These are phyloP conservation scores for Caenorhabditis virilis DNA, from an alignment of 2,888 invertebrate species.

Conservation along the genomic window DNA sequence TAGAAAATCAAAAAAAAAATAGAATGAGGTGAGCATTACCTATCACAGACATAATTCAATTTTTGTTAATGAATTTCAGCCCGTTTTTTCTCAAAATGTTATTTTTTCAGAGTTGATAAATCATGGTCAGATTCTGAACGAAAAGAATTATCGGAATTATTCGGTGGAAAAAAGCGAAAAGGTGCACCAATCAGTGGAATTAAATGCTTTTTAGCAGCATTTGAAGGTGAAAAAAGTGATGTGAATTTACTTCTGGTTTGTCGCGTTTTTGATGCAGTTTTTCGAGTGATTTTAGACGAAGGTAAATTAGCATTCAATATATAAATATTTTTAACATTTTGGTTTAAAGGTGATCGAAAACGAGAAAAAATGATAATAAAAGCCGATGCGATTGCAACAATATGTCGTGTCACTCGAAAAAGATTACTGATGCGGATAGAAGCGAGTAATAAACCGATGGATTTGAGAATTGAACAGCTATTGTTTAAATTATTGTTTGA, in stretches of 20 bases:
- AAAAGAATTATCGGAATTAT: conserved; percentile 27
- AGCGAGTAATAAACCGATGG: conserved; percentile 4
- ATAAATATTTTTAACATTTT: background rate
- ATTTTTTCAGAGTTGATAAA: conserved; percentile 12
- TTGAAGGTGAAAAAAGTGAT: conserved; percentile 32
- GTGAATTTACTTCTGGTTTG: conserved; percentile 41
- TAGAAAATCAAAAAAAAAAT: too few relatives aligned
- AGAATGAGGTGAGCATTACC: too few relatives aligned
- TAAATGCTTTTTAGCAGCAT: conserved; percentile 14
- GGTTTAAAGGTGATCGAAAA: conserved; percentile 10
- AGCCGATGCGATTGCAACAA: conserved; percentile 12
- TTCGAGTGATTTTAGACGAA: conserved; percentile 15
- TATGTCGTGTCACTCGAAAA: conserved; percentile 15
- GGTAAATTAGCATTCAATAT: conserved; percentile 9
- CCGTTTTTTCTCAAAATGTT: background rate
- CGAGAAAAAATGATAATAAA: conserved; percentile 28
- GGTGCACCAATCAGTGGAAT: conserved; percentile 22
- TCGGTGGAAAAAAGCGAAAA: conserved; percentile 20
- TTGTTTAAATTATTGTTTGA: conserved; percentile 15
- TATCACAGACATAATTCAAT: too few relatives aligned
- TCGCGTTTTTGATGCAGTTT: conserved; percentile 44
- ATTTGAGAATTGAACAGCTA: conserved; percentile 16
- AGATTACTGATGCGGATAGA: conserved; percentile 16
- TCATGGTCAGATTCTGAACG: conserved; percentile 28
- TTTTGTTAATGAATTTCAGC: too few relatives aligned